Conservation (phyloP, 2,888 invertebrate species). For the Amblyteles armatorius region DNA sequence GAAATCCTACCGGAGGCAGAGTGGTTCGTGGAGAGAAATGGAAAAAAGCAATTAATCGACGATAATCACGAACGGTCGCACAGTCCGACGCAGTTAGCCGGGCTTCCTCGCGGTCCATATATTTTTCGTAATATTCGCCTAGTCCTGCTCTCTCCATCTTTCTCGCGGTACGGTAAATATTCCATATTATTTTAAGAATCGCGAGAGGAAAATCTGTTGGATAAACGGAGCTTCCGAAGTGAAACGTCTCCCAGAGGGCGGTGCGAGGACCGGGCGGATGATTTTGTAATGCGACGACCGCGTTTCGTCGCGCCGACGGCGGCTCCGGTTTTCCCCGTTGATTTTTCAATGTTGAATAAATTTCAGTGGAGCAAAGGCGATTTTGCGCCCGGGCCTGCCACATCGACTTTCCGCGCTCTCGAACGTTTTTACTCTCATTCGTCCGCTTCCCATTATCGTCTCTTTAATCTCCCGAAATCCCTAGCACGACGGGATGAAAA, state of each 20-base stretch:
- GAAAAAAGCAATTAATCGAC: conserved; percentile 4
- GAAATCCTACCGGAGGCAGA: neutral
- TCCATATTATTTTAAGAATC: conserved; percentile 50
- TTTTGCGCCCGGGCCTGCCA: neutral
- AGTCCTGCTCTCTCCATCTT: neutral
- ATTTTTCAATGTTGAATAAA: conserved; percentile 45
- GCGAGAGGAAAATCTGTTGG: conserved; percentile 34
- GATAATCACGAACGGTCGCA: conserved; percentile 15
- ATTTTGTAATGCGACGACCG: conserved; percentile 29
- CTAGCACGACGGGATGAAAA: neutral
- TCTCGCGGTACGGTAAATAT: conserved; percentile 30
- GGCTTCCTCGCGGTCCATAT: neutral
- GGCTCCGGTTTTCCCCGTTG: conserved; percentile 13
- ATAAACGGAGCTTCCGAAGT: conserved; percentile 40
- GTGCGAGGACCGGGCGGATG: conserved; percentile 6
- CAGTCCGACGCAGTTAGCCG: neutral
- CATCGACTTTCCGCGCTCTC: neutral
- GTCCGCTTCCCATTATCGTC: neutral
- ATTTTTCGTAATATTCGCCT: conserved; percentile 14
- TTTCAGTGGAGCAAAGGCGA: conserved; percentile 42
- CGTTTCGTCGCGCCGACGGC: neutral
- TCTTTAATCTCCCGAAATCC: conserved; percentile 1
- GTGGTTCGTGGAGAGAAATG: neutral
- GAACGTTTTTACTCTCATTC: conserved; percentile 19
- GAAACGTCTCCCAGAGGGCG: conserved; percentile 39